phyloP scores from a whole-genome alignment of 2,888 invertebrate genomes.

The Andrena bicolor region DNA sequence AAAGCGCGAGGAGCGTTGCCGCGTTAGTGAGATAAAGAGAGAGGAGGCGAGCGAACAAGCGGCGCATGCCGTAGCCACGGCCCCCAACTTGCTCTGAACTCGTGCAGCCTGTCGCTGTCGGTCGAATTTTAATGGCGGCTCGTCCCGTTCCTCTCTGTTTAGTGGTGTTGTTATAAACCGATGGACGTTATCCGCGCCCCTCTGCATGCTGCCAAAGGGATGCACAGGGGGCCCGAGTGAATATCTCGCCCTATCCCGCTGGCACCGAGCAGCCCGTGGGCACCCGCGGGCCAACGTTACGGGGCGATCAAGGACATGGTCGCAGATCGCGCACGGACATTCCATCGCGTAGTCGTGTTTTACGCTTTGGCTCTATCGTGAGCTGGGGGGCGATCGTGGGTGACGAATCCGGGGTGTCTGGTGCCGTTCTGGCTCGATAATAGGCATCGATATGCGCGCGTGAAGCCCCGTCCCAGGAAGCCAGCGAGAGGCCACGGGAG shows the following conservation, averaged over 20 bases:
- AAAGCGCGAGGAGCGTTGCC: slow-evolving; percentile 41
- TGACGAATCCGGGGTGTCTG: slow-evolving; percentile 16
- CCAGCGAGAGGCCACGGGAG: slow-evolving; percentile 45
- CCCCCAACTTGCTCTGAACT: slow-evolving; percentile 73
- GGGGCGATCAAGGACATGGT: slow-evolving; percentile 66
- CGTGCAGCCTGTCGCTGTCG: slow-evolving; percentile 75
- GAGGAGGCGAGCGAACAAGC: slow-evolving; percentile 69
- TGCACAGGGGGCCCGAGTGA: slow-evolving; percentile 12
- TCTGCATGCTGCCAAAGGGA: slow-evolving; percentile 25
- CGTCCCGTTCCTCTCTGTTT: slow-evolving; percentile 75
- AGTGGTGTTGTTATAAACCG: slow-evolving; percentile 81
- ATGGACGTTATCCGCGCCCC: slow-evolving; percentile 54
- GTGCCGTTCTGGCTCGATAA: slow-evolving; percentile 30
- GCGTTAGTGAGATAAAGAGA: slow-evolving; percentile 42
- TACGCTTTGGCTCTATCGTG: slow-evolving; percentile 66
- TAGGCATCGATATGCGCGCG: slow-evolving; percentile 4
- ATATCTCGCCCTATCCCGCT: neutral
- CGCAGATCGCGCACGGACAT: slow-evolving; percentile 74
- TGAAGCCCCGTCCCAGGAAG: neutral
- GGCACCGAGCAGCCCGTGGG: neutral
- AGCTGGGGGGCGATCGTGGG: slow-evolving; percentile 65
- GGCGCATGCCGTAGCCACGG: slow-evolving; percentile 77
- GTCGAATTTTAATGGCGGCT: slow-evolving; percentile 83
- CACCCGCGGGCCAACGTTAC: neutral
- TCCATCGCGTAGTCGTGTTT: slow-evolving; percentile 68